Base-by-base conservation (phyloP, 1,140 invertebrate genomes). In the Bursaphelenchus mucronatus region DNA sequence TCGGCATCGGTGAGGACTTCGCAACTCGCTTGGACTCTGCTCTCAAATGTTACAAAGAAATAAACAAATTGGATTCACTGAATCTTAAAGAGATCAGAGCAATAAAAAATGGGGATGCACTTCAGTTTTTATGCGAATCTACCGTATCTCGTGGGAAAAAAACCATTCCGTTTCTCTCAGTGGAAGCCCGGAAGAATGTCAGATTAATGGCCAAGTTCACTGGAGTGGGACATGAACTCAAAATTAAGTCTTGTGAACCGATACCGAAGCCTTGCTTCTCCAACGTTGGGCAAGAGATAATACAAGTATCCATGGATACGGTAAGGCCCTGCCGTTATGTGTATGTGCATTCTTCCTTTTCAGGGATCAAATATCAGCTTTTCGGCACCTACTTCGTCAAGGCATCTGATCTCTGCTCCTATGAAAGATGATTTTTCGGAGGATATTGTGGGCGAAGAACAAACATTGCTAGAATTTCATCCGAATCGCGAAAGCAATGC, bases 1-100 rank as follows among this genome's bases (percentile, higher is more conserved):
- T 21, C 78, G 73, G 73, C 7, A 78, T 75, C 49, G 73, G 73
- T n/a, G 76, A 78, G 30, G 47, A 78, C 51, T 78, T 75, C 53
- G 73, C 73, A 11, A 75, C 76, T 13, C 71, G 70, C 19, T n/a
- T n/a, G 47, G 13, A 49, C 19, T 49, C 19, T 6, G 13, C 19
- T 49, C 13, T n/a, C 13, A 39, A 13, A 53, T n/a, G 3, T 53
- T 53, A 53, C 11, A 53, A 11, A 11, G 11, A 19, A 4, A 4
- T 53, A 53, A 53, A 10, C 3, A 11, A n/a, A 19, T 53, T 9
- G 9, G 44, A 9, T 10, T 8, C 8, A 0, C 66, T 65, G 39
- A 69, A 50, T 10, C 40, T 75, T 9, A 47, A 39, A 6, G 56
- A 75, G 53, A 59, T 75, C 19, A 68, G 64, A 41, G 41, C 56